Base-by-base conservation (phyloP, 2,797 vertebrate species). In the Poecilia wingei region DNA sequence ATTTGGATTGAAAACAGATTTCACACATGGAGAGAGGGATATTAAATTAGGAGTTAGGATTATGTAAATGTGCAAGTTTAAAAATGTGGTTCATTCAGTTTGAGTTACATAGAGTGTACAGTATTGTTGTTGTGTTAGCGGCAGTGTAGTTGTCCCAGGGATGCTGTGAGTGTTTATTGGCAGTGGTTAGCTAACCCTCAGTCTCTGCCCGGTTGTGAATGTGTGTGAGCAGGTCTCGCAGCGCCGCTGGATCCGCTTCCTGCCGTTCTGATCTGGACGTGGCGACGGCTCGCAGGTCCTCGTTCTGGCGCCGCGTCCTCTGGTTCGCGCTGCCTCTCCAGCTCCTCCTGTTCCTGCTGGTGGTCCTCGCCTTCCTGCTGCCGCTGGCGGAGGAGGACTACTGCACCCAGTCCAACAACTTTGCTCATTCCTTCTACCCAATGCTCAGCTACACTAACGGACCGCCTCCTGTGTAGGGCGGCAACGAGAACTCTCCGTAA, bases 401-500 rank as follows among this genome's bases (percentile, higher is more conserved):
- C 90, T 99, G 98, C 77, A 83, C 95, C 70, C 96, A 97, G 80
- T 96, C 97, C 90, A 99, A 99, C 94, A 99, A 97, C 90, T 98
- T 99, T 64, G 97, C 97, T 81, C 95, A 96, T 33, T 99, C 98
- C 76, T 97, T 99, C 92, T 97, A 98, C 87, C 97, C 97, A 25
- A 98, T 98, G 97, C 96, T 99, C 80, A 96, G 97, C 93, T 99
- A 99, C 91, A 97, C 95, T 18, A 98, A 99, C 4, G 98, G 98
- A 39, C 98, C 98, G 0, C 98, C 98, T 79, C 98, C 98, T 0
- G 95, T 99, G 82, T 99, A 96, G 97, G 82, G 66, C 0, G 45
- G 45, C 43, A 1, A 74, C 1, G 1, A 53, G 47, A 73, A 76
- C 36, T 0, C 41, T 57, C 75, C 78, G 79, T 76, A 45, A 82